Conservation (phyloP, 2,113 vertebrate genomes). For the Grus americana region DNA sequence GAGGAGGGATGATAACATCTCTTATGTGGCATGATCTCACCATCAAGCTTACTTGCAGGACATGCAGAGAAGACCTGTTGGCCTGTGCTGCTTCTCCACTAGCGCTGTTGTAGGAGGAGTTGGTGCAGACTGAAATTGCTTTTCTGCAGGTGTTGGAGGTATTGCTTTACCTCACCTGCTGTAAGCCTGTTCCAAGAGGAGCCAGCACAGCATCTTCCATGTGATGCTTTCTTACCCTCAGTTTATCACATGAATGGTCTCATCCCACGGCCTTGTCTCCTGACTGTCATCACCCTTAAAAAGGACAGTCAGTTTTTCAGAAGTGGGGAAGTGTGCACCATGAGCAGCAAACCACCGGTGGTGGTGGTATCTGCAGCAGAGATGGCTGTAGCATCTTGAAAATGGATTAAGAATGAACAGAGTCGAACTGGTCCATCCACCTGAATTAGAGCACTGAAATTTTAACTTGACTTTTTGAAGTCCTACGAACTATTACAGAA, state of each 20-base stretch:
- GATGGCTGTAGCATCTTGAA: neutral
- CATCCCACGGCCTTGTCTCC: neutral
- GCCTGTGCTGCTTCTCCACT: neutral
- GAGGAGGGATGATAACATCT: neutral
- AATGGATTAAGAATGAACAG: neutral
- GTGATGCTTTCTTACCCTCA: neutral
- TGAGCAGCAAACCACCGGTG: neutral
- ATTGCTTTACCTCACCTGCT: neutral
- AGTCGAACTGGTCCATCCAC: neutral
- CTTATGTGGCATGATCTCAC: rapidly evolving
- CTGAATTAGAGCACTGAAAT: neutral
- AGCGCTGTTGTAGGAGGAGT: neutral
- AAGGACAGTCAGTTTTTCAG: neutral
- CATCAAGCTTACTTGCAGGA: neutral
- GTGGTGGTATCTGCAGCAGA: neutral
- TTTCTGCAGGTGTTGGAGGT: neutral
- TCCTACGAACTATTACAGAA: neutral
- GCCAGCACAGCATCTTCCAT: neutral
- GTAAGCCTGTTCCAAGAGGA: neutral
- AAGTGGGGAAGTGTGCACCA: neutral
- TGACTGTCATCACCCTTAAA: neutral
- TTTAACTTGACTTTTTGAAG: neutral
- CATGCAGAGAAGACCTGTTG: neutral
- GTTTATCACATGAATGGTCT: neutral
- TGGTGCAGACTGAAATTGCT: neutral